Base-by-base conservation (phyloP, 2,113 vertebrate species). In the Echinops telfairi region DNA sequence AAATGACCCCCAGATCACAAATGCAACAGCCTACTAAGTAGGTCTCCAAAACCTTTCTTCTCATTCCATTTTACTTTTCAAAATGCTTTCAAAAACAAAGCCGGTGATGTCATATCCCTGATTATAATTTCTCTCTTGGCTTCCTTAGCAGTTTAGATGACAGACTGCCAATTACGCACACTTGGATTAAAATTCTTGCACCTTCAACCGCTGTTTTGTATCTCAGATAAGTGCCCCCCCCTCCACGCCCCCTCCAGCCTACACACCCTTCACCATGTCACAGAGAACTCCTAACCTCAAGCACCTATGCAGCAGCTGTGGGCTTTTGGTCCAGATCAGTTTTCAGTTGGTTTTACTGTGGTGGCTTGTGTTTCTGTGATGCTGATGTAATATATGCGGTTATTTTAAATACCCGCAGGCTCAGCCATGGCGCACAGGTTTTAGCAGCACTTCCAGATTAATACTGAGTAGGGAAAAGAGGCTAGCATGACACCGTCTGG, bases 31-130 rank as follows among this genome's bases (percentile, higher is more conserved):
- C 62, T 38, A 16, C n/a, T 90, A 29, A 82, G 19, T 6, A 36
- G 33, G 36, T 87, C 17, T 77, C 11, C 70, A 57, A 73, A 19
- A 43, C n/a, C 3, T 80, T 91, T 92, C 71, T 89, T 86, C n/a
- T 47, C 33, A 62, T 79, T 88, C 7, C 70, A 83, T 58, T n/a
- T 78, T 73, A 73, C 31, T 87, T 40, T 77, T 22, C 57, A 38
- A 0, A 82, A 47, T 15, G 15, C 16, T 70, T 87, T 57, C 1
- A 79, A 92, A 60, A 38, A 62, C 33, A 71, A 86, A 38, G 57
- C 25, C 29, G 14, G 62, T 68, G 29, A 66, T 23, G 36, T 60
- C 33, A 47, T 43, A 77, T 22, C n/a, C 43, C 38, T 31, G 20
- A 73, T 66, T 82, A 43, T 53, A 38, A 88, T 73, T 53, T n/a